phyloP scores from a whole-genome alignment of 2,888 invertebrate species.

The Epirrita christyi region DNA sequence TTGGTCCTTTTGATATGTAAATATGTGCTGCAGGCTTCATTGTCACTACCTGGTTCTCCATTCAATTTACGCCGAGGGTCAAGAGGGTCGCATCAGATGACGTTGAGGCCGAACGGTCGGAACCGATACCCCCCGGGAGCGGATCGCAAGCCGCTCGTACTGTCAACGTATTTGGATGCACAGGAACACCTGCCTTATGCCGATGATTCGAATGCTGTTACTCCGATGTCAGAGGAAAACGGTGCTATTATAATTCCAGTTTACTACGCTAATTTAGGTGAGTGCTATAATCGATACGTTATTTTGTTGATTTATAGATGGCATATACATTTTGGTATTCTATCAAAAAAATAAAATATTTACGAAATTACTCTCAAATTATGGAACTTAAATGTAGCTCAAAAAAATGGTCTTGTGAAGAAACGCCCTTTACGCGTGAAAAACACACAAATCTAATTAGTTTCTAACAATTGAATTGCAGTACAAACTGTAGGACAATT shows the following conservation, averaged over 20 bases:
- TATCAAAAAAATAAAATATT: too few species aligned
- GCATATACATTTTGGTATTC: background rate
- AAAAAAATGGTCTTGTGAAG: too few species aligned
- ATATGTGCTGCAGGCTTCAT: conserved; percentile 90
- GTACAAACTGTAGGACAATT: background rate
- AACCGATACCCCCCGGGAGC: conserved; percentile 92
- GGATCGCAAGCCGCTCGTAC: conserved; percentile 96
- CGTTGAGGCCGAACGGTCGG: conserved; percentile 92
- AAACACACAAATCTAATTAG: background rate
- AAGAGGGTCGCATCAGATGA: conserved; percentile 96
- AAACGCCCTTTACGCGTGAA: too few species aligned
- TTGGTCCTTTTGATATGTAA: conserved; percentile 44
- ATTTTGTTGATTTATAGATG: background rate
- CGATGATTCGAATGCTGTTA: conserved; percentile 98
- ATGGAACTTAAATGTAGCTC: too few species aligned
- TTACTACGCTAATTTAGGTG: conserved; percentile 94
- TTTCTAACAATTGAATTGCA: background rate
- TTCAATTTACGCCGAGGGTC: conserved; percentile 96
- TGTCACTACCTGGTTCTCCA: conserved; percentile 98
- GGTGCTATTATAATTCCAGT: conserved; percentile 97
- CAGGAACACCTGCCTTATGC: conserved; percentile 98
- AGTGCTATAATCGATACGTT: conserved; percentile 43
- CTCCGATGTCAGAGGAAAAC: conserved; percentile 99
- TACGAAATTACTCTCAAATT: too few species aligned
- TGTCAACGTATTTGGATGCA: conserved; percentile 97